These are phyloP conservation scores for Cyrtodaria siliqua DNA, from an alignment of 2,888 invertebrate genomes.

Conservation along the genomic window DNA sequence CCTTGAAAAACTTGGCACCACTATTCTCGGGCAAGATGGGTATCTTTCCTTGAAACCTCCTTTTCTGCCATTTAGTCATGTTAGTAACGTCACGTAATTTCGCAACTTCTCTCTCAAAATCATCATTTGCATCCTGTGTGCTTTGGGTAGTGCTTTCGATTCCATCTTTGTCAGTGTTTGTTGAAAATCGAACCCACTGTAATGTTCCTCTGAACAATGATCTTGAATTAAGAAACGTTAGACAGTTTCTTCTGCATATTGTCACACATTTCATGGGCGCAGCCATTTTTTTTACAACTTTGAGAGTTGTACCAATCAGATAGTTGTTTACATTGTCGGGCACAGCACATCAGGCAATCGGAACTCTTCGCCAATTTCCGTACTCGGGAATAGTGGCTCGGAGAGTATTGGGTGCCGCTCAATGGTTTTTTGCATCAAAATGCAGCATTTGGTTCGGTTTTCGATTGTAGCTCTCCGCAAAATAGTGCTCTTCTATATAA, in stretches of 20 bases:
- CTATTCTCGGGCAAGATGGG: neutral
- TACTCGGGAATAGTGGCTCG: too few relatives aligned
- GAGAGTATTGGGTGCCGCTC: too few relatives aligned
- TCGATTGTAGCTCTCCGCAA: too few relatives aligned
- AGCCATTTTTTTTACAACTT: constrained; percentile 42
- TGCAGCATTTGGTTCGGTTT: too few relatives aligned
- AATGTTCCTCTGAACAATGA: neutral
- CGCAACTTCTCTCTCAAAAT: constrained; percentile 36
- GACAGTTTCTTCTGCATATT: constrained; percentile 15
- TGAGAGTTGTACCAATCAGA: constrained; percentile 25
- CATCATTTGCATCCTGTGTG: constrained; percentile 17
- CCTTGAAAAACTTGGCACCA: too few relatives aligned
- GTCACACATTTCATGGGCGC: constrained; percentile 44
- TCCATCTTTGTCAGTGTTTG: constrained; percentile 5
- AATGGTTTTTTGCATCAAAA: too few relatives aligned
- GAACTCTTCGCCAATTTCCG: too few relatives aligned
- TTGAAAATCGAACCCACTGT: neutral
- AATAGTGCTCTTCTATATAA: too few relatives aligned
- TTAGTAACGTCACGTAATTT: constrained; percentile 51
- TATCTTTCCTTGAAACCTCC: constrained; percentile 19
- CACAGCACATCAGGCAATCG: too few relatives aligned
- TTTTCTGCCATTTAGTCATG: constrained; percentile 20
- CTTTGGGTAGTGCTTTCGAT: too few relatives aligned
- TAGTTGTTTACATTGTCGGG: neutral
- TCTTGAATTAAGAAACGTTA: neutral